Evolutionary conservation across 2,888 invertebrate species (phyloP), one percentile per base, ranked within the genome.

Genomic region (Ormyrus nitidulus): DNA sequence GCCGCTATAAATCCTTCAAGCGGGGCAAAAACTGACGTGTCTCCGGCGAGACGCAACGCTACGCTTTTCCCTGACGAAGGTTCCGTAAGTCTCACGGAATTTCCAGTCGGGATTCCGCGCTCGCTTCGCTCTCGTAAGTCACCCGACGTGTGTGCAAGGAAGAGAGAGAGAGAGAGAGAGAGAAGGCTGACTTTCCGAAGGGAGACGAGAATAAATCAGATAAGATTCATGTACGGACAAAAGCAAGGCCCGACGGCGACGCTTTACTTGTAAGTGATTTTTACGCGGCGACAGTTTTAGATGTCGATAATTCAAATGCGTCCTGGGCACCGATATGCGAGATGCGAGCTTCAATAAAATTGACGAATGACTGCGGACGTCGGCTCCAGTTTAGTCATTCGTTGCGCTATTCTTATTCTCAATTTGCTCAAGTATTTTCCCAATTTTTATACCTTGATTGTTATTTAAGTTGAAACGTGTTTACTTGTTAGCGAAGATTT

Each of bases 221-320:
- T 75, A 75, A 83, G 81, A 84, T 84, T 82, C 83, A 83, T 85
- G 72, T 64, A 81, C 71, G 58, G 53, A 49, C 53, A 58, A 44
- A 70, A 66, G 81, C 59, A 11, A 11, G 59, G 56, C 9, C 8
- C 2, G 7, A 44, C 44, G 44, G 64, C 49, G 75, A 58, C 34
- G 34, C 34, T 34, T 34, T 34, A 46, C 6, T 9, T 46, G 19
- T 46, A 56, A 46, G 69, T 69, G 74, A 78, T 68, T 79, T 83
- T 81, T 80, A 78, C 76, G 77, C 78, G 70, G 77, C 78, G 81
- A 82, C 79, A 80, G 77, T 78, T 80, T 81, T 59, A 53, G 59
- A 56, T 34, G 77, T 64, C 64, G 51, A 71, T 70, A 64, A 65
- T 64, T 71, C 70, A 48, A 69, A 62, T 70, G 34, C 34, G 34